Conservation (phyloP, 2,888 invertebrate species). For the Arrhopalites spinosus region DNA sequence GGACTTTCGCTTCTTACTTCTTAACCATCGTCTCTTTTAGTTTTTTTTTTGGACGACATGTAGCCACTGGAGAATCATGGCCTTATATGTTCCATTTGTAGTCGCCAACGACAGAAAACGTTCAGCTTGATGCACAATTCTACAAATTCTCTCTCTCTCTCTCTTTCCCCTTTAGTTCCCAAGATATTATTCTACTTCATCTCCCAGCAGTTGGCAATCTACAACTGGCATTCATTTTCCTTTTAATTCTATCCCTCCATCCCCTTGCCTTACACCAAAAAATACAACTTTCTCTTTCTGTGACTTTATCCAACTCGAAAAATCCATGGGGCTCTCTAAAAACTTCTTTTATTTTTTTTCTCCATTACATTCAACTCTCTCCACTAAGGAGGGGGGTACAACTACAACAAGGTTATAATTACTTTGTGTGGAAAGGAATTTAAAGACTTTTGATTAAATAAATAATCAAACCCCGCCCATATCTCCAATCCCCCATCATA, state of each 20-base stretch:
- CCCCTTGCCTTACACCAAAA: neutral
- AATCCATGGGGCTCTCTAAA: too few species aligned
- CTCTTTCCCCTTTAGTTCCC: neutral
- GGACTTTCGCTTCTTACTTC: neutral
- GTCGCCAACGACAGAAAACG: conserved; percentile 16
- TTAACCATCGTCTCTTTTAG: neutral
- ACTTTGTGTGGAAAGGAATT: too few species aligned
- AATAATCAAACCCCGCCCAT: too few species aligned
- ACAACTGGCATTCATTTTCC: conserved; percentile 6
- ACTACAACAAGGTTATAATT: too few species aligned
- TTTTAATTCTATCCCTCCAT: conserved; percentile 10
- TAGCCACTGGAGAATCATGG: conserved; percentile 22
- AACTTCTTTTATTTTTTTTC: neutral
- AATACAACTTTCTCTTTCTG: too few species aligned
- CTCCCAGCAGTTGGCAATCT: neutral
- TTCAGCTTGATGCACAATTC: conserved; percentile 34
- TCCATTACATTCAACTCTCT: neutral
- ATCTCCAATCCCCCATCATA: too few species aligned
- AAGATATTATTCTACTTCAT: neutral
- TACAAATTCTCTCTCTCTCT: conserved; percentile 10
- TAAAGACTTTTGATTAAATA: too few species aligned
- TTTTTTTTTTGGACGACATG: neutral
- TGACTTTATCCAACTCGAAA: too few species aligned
- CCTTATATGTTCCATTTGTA: neutral
- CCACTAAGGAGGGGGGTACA: neutral